phyloP scores from a whole-genome alignment of 2,888 invertebrate species.

The Molanna angustata region DNA sequence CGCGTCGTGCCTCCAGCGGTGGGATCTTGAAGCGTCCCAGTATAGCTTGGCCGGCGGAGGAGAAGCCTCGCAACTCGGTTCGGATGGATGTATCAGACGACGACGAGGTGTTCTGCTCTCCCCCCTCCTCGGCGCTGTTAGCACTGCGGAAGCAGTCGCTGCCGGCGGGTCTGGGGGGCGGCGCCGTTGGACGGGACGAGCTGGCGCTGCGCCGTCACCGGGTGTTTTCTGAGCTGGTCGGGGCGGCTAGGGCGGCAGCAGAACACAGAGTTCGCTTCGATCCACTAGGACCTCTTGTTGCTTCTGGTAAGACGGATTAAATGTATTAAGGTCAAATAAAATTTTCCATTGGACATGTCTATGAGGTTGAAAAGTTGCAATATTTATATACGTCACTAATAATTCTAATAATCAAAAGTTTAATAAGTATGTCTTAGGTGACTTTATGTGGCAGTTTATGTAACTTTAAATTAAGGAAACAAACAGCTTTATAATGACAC shows the following conservation, averaged over 20 bases:
- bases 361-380: too few relatives aligned
- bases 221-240: conserved; percentile 74
- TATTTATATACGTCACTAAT: too few relatives aligned
- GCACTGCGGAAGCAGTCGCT: conserved; percentile 48
- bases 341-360: too few relatives aligned
- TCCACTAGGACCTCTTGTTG: conserved; percentile 66
- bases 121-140: conserved; percentile 42
- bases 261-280: conserved; percentile 76
- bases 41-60: conserved; percentile 23
- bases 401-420: too few relatives aligned
- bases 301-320: conserved; percentile 59
- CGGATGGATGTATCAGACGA: conserved; percentile 38
- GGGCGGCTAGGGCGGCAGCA: conserved; percentile 68
- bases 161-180: conserved; percentile 63
- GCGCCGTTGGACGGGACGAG: conserved; percentile 79
- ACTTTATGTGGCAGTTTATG: too few relatives aligned
- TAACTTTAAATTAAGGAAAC: too few relatives aligned
- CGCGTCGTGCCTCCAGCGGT: conserved; percentile 27
- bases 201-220: conserved; percentile 72
- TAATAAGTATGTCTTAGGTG: too few relatives aligned
- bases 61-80: conserved; percentile 9
- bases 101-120: conserved; percentile 62
- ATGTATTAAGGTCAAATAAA: too few relatives aligned
- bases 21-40: conserved; percentile 32
- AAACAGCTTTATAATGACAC: too few relatives aligned